These are phyloP conservation scores for Myotis brandtii DNA, from an alignment of 2,113 vertebrate genomes.

Conservation along the genomic window DNA sequence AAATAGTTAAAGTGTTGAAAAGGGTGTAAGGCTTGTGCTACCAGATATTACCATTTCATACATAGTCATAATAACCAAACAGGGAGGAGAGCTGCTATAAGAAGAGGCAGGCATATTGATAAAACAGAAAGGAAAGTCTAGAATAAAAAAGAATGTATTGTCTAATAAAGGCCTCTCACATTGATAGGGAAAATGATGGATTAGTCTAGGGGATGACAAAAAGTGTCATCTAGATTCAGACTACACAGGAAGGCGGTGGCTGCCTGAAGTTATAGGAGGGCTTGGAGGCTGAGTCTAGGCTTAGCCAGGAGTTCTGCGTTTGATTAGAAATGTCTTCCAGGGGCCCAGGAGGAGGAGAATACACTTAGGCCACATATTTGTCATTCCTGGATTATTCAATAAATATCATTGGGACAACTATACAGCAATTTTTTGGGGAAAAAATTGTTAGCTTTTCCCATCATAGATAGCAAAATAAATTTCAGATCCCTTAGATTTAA, in stretches of 20 bases:
- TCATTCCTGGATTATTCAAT: constrained; percentile 65
- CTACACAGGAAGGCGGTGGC: not conserved
- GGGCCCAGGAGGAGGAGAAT: not conserved
- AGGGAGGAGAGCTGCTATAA: not conserved
- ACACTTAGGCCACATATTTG: constrained; percentile 30
- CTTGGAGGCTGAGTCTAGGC: not conserved
- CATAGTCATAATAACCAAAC: not conserved
- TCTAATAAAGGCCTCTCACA: not conserved
- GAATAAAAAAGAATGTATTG: not conserved
- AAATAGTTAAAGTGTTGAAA: not conserved
- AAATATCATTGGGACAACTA: constrained; percentile 37
- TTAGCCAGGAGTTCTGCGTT: constrained; percentile 48
- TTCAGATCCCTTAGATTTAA: constrained; percentile 55
- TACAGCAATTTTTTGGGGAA: not conserved
- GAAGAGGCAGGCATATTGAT: not conserved
- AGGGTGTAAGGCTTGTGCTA: not conserved
- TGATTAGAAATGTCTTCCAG: constrained; percentile 70
- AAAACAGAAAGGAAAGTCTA: constrained; percentile 18
- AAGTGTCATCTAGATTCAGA: not conserved
- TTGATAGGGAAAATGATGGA: not conserved
- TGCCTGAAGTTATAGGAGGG: not conserved
- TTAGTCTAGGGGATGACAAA: constrained; percentile 7
- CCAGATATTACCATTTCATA: not conserved
- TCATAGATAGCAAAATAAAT: not conserved
- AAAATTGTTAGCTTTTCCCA: not conserved